Evolutionary conservation across 2,113 vertebrate species (phyloP), one percentile per base, ranked within the genome.

Genomic region (Platanista minor): DNA sequence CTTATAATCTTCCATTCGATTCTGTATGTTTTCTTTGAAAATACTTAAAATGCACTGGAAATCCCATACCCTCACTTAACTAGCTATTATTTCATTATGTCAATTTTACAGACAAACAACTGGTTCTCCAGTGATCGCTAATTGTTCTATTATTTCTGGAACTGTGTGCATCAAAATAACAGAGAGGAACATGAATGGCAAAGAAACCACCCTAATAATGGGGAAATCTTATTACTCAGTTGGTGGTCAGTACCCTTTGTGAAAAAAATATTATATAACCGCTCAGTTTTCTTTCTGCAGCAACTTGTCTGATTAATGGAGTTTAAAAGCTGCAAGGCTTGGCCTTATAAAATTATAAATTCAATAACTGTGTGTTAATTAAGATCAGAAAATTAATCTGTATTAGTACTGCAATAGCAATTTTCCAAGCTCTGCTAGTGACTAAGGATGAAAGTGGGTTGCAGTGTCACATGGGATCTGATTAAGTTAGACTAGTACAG

Each of bases 321-420:
- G 36, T 92, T 88, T 52, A 90, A 92, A 77, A 96, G 25, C 75
- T 97, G 2, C 7, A 93, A 81, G 41, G 11, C n/a, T 64, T 96
- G 39, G 11, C 69, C 82, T 96, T 91, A 31, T 86, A 78, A 90
- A 96, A 93, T 89, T 91, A 85, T 75, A n/a, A 91, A 23, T 90
- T 88, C n/a, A 94, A 62, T 96, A 81, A 69, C 25, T 39, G 6
- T 69, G 1, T 96, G 85, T 75, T 97, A 92, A 52, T 86, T 93
- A 93, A 93, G 23, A 96, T 94, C 33, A 96, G 61, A 94, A 97
- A 96, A 61, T 61, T 91, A 90, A 91, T 94, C 61, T 88, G 23
- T 66, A 52, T 77, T 84, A 90, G 69, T 46, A 92, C 57, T 81
- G 13, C 69, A 88, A 11, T 78, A 98, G 54, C 80, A 91, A 57